Base-by-base conservation (phyloP, 1,140 invertebrate genomes). In the Phenacoccus solenopsis region DNA sequence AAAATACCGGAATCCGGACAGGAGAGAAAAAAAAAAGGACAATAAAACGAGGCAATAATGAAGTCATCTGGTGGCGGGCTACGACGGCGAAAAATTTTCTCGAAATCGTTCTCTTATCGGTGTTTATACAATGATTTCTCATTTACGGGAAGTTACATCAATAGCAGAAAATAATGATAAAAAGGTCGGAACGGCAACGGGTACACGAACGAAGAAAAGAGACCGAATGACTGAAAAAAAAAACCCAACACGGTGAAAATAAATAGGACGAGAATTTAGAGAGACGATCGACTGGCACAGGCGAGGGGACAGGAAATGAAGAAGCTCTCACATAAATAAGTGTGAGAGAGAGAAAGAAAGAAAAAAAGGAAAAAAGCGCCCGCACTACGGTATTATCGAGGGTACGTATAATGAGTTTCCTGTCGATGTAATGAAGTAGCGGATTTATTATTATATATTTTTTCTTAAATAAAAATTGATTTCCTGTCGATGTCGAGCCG, bases 331-430 rank as follows among this genome's bases (percentile, higher is more conserved):
- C 25, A 64, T 64, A 64, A 64, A 64, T 64, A 64, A 64, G 59
- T n/a, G n/a, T n/a, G n/a, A n/a, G n/a, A n/a, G n/a, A n/a, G n/a
- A n/a, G n/a, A 38, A 38, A 10, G n/a, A 38, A n/a, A 38, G 32
- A 10, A 38, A 38, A 38, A 38, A 64, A 59, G 21, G 20, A 20
- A 59, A 59, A 59, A 64, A 64, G 25, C 22, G 59, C 25, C 25
- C 22, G 59, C 25, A 25, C 59, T 24, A 24, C 38, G 9, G 59
- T 64, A 64, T 64, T 64, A 64, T 64, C 59, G 59, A 64, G 59
- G 59, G 59, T 64, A 64, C 59, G 59, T 64, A 64, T 64, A 64
- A 64, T 64, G 59, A 64, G 59, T 64, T 64, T 64, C 59, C 59
- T 64, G 59, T 64, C 59, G 59, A 64, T 27, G 59, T 64, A 64